A percentile compares a stretch with the other conserved stretches of the same genome.
Conservation (phyloP, 2,797 vertebrate species). For the Oreonectes daqikongensis region DNA sequence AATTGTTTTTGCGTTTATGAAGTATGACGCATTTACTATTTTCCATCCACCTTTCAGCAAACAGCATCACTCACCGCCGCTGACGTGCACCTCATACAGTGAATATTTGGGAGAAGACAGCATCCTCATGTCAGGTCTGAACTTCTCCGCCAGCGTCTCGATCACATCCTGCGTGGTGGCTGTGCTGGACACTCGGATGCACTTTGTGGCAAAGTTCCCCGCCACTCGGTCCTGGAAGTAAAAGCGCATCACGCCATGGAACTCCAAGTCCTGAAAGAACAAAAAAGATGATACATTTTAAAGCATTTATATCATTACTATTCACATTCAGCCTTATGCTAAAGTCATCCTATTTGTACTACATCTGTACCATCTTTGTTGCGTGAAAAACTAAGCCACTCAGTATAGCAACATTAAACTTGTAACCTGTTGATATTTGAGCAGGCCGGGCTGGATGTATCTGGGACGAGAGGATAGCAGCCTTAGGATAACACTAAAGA, state of each 20-base stretch:
- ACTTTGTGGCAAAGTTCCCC: constrained; percentile 98
- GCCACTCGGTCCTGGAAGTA: constrained; percentile 99
- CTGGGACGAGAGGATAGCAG: constrained; percentile 20
- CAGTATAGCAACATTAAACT: constrained; percentile 22
- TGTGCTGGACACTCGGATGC: constrained; percentile 95
- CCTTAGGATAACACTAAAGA: constrained; percentile 10
- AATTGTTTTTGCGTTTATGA: too few species aligned
- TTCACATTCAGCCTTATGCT: not conserved
- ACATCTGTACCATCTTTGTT: constrained; percentile 4
- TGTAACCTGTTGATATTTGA: constrained; percentile 40
- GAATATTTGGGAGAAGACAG: constrained; percentile 95
- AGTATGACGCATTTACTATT: too few species aligned
- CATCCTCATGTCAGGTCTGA: constrained; percentile 98
- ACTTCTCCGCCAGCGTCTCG: constrained; percentile 97
- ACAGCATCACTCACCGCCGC: constrained; percentile 82
- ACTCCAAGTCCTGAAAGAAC: constrained; percentile 89
- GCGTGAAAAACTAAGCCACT: not conserved
- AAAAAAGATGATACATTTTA: not conserved
- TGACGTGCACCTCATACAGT: constrained; percentile 96
- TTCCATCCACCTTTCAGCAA: not conserved
- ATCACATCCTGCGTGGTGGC: constrained; percentile 98
- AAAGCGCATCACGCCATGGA: constrained; percentile 98
- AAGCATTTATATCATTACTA: not conserved
- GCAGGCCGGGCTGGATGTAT: not conserved
- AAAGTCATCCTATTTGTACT: constrained; percentile 10